Evolutionary conservation across 1,140 invertebrate genomes (phyloP).

Genomic region (Ylistrum balloti): DNA sequence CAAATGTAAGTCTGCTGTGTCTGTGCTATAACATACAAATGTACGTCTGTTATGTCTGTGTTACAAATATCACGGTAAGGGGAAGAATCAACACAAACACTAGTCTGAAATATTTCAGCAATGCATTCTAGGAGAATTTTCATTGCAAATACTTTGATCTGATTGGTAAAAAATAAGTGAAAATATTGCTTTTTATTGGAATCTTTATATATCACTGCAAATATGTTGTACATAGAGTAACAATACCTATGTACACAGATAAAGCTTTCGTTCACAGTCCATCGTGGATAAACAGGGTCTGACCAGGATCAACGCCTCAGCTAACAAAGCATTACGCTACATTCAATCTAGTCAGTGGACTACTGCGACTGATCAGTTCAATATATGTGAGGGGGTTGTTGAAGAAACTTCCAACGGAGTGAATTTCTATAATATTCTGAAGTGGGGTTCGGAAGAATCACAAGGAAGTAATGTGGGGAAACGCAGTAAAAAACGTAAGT

Average conservation of each 20-base stretch:
- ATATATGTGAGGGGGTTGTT: conserved; percentile 65
- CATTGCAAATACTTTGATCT: no score
- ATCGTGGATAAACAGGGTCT: conserved; percentile 83
- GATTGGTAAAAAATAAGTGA: no score
- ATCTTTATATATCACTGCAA: no score
- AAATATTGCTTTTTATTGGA: no score
- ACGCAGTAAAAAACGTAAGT: not conserved
- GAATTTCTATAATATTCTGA: conserved; percentile 77
- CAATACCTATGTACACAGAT: not conserved
- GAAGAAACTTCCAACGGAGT: conserved; percentile 68
- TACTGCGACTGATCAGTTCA: conserved; percentile 70
- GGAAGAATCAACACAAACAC: not conserved
- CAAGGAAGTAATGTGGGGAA: conserved; percentile 30
- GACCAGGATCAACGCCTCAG: conserved; percentile 78
- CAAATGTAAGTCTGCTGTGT: no score
- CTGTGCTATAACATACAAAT: no score
- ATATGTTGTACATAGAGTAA: no score
- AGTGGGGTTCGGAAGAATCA: conserved; percentile 65
- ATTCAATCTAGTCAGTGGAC: conserved; percentile 65
- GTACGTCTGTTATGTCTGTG: no score
- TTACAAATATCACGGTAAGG: no score
- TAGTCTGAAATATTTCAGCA: not conserved
- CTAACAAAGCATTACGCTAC: conserved; percentile 73
- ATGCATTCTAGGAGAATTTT: no score
- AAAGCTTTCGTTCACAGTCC: conserved; percentile 82